Conservation (phyloP, 2,797 vertebrate genomes). For the Heteromormyrus szaboi region DNA sequence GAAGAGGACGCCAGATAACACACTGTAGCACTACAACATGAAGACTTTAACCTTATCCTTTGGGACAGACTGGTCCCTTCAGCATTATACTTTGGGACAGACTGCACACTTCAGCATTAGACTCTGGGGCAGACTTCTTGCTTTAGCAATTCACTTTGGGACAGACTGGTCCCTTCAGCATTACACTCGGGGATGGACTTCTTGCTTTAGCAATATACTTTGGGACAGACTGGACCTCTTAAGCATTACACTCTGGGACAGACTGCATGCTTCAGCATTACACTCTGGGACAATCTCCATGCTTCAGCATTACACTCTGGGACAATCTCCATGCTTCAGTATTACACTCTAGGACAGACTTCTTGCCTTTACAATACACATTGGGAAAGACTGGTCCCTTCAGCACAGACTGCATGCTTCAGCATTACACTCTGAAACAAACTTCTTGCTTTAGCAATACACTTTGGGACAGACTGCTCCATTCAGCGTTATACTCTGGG, state of each 20-base stretch:
- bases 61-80: neutral
- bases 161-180: neutral
- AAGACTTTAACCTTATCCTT: neutral
- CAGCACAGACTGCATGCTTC: neutral
- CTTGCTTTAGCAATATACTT: neutral
- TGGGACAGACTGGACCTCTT: neutral
- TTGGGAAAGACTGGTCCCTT: neutral
- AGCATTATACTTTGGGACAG: neutral
- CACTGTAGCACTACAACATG: neutral
- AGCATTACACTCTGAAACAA: neutral
- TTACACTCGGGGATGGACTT: neutral
- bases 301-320: neutral
- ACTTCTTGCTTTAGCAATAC: neutral
- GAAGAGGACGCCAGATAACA: neutral
- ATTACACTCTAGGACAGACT: neutral
- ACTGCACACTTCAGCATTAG: neutral
- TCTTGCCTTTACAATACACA: neutral
- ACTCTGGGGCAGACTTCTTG: neutral
- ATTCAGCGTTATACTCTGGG: neutral
- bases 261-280: neutral
- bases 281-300: neutral
- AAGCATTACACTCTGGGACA: neutral
- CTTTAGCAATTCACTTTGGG: neutral
- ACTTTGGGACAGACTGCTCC: neutral
- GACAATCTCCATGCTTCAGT: neutral